Conservation (phyloP, 2,888 invertebrate genomes). For the Malachius bipustulatus region DNA sequence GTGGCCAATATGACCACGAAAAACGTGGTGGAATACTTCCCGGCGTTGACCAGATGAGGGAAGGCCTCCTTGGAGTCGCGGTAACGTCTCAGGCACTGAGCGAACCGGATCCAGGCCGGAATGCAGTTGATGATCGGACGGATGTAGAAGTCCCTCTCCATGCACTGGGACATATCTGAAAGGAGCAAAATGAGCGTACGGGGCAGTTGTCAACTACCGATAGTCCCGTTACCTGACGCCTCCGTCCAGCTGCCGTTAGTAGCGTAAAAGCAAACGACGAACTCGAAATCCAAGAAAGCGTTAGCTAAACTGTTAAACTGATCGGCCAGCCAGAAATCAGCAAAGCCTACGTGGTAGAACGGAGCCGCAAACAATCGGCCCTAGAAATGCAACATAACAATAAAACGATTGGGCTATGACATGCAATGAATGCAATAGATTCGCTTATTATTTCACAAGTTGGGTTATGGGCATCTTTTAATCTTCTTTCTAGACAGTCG, state of each 20-base stretch:
- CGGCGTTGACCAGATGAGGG: constrained; percentile 76
- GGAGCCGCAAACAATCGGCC: constrained; percentile 57
- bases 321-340: constrained; percentile 80
- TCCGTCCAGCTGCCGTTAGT: constrained; percentile 47
- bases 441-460: too few relatives aligned
- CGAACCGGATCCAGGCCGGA: constrained; percentile 77
- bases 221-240: constrained; percentile 38
- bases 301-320: constrained; percentile 68
- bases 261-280: constrained; percentile 64
- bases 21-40: constrained; percentile 66
- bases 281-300: constrained; percentile 68
- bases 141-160: constrained; percentile 38
- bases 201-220: too few relatives aligned
- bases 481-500: too few relatives aligned
- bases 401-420: too few relatives aligned
- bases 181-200: too few relatives aligned
- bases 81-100: constrained; percentile 73
- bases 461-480: too few relatives aligned
- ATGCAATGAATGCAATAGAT: too few relatives aligned
- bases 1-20: constrained; percentile 53
- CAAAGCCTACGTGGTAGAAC: constrained; percentile 67
- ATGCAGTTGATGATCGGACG: constrained; percentile 61
- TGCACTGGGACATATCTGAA: constrained; percentile 40
- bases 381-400: constrained; percentile 34
- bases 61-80: constrained; percentile 65